Evolutionary conservation across 1,140 invertebrate genomes (phyloP).

Genomic region (Bombus waltoni): DNA sequence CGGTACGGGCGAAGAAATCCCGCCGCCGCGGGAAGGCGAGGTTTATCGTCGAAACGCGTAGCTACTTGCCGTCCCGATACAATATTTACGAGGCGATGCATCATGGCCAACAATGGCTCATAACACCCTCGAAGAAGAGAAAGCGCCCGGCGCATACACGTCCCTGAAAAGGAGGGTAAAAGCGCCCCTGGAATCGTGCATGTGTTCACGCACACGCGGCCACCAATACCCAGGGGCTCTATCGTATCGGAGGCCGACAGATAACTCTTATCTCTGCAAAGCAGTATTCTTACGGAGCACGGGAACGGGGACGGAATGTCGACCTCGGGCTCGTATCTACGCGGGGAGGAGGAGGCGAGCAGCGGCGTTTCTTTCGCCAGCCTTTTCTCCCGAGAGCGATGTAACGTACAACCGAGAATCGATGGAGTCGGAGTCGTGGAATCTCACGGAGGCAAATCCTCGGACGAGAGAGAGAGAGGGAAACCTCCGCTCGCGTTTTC

Average conservation of each 20-base stretch:
- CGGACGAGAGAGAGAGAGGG: too few relatives aligned
- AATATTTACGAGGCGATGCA: conserved; percentile 83
- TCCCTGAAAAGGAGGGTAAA: conserved; percentile 64
- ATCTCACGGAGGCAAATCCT: not conserved
- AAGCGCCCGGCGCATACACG: conserved; percentile 53
- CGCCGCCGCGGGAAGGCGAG: conserved; percentile 43
- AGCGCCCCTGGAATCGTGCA: conserved; percentile 43
- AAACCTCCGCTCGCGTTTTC: too few relatives aligned
- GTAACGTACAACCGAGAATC: not conserved
- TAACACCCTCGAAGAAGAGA: conserved; percentile 76
- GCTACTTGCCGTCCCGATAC: conserved; percentile 77
- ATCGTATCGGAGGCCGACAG: conserved; percentile 77
- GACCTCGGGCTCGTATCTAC: conserved; percentile 47
- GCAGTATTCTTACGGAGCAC: conserved; percentile 77
- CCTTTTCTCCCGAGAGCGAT: not conserved
- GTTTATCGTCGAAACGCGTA: conserved; percentile 72
- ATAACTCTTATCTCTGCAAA: conserved; percentile 80
- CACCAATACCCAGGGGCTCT: conserved; percentile 67
- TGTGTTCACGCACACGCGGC: conserved; percentile 35
- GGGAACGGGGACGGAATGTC: conserved; percentile 44
- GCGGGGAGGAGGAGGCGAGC: not conserved
- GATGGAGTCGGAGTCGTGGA: not conserved
- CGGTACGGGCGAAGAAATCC: too few relatives aligned
- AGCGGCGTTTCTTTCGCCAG: not conserved
- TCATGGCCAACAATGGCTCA: conserved; percentile 81